Percentiles rank a stretch among this genome's conserved stretches.
These are phyloP conservation scores for Temnopleurus reevesii DNA, from an alignment of 53 echinoderm and acorn worm genomes.

Conservation along the genomic window DNA sequence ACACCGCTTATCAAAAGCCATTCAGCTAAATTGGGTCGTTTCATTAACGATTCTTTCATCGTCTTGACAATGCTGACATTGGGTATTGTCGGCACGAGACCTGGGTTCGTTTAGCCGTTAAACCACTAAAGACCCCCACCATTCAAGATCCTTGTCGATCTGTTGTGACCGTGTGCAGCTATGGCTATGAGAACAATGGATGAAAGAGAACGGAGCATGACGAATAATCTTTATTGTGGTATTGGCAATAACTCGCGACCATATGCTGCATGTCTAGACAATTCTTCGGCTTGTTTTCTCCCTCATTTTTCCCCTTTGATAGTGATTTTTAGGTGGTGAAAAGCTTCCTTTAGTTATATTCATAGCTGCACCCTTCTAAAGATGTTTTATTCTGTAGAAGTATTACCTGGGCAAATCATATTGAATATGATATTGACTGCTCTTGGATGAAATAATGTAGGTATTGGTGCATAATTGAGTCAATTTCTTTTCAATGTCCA, in stretches of 20 bases:
- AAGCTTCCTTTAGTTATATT: neutral
- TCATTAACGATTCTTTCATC: neutral
- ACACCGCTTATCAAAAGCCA: slow-evolving; percentile 10
- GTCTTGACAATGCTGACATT: neutral
- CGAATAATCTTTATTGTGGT: neutral
- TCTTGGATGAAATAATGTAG: no score
- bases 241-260: neutral
- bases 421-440: no score
- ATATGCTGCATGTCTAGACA: slow-evolving; percentile 21
- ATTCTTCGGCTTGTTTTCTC: neutral
- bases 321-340: neutral
- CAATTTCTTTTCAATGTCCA: no score
- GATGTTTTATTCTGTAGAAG: neutral
- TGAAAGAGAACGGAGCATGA: neutral
- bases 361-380: neutral
- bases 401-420: no score
- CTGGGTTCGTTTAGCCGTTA: neutral
- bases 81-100: neutral
- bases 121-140: slow-evolving; percentile 21
- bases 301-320: neutral
- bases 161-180: neutral
- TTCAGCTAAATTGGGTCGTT: slow-evolving; percentile 13
- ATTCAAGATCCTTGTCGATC: neutral
- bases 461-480: no score
- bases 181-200: neutral